phyloP scores from a whole-genome alignment of 2,113 vertebrate species.

The Strix uralensis region DNA sequence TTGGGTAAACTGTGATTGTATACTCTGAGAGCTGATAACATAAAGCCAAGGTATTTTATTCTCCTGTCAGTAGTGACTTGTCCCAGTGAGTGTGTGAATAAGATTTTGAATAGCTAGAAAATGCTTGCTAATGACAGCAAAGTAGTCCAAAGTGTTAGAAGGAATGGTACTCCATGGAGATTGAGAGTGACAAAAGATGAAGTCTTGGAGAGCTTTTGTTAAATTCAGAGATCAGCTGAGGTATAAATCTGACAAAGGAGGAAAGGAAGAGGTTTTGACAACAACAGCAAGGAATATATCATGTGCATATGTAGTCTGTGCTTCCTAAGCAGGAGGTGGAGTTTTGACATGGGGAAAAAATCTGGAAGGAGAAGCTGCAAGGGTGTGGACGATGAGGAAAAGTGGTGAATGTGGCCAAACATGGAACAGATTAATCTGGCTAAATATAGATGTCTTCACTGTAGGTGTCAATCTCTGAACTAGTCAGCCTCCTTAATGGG shows the following conservation, averaged over 20 bases:
- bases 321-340: neutral
- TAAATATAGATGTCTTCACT: neutral
- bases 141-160: neutral
- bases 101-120: neutral
- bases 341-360: neutral
- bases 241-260: neutral
- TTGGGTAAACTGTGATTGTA: neutral
- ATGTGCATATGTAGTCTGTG: neutral
- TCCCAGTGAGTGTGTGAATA: neutral
- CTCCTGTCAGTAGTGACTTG: neutral
- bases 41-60: neutral
- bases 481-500: neutral
- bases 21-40: neutral
- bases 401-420: neutral
- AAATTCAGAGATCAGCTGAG: neutral
- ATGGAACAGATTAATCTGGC: neutral
- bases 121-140: neutral
- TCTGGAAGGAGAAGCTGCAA: neutral
- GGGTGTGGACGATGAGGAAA: neutral
- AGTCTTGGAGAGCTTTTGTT: neutral
- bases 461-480: neutral
- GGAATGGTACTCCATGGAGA: neutral
- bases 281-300: neutral
- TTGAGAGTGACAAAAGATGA: neutral
- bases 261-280: neutral